Percentiles rank a stretch among this genome's conserved stretches.
Conservation (phyloP, 1,140 invertebrate genomes). For the Euwallacea similis region DNA sequence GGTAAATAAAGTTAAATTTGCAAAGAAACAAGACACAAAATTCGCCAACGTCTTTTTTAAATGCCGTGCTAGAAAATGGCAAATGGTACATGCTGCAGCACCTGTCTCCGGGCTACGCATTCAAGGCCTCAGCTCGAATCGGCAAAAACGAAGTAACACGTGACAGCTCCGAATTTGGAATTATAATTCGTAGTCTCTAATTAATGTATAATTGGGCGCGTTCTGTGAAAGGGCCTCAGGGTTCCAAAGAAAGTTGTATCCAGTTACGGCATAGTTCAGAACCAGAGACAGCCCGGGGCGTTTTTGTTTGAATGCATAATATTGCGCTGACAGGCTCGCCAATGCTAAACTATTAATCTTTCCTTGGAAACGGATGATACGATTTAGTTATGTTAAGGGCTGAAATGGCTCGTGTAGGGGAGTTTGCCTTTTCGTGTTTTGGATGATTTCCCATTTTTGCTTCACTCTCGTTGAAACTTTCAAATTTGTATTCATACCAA, state of each 20-base stretch:
- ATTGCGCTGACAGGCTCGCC: constrained; percentile 44
- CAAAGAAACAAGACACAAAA: too few species aligned
- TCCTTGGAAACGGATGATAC: constrained; percentile 39
- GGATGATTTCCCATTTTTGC: too few species aligned
- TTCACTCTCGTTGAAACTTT: too few species aligned
- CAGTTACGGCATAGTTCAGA: constrained; percentile 25
- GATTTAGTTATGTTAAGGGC: constrained; percentile 40
- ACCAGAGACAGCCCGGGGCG: constrained; percentile 19
- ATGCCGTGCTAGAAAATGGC: too few species aligned
- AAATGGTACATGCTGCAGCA: too few species aligned
- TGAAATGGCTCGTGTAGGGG: too few species aligned
- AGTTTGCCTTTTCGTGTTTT: too few species aligned
- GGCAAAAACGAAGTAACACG: background rate
- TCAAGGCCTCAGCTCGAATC: too few species aligned
- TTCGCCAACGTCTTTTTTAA: too few species aligned
- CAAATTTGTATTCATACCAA: too few species aligned
- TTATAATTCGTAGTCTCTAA: background rate
- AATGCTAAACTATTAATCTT: constrained; percentile 45
- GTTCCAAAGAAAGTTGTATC: constrained; percentile 29
- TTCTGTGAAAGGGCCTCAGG: constrained; percentile 1
- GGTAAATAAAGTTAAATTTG: too few species aligned
- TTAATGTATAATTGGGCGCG: background rate
- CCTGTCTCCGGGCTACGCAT: too few species aligned
- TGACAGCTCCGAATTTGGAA: background rate
- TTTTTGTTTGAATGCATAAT: constrained; percentile 48